Conservation (phyloP, 2,113 vertebrate genomes). For the Anoura caudifer region DNA sequence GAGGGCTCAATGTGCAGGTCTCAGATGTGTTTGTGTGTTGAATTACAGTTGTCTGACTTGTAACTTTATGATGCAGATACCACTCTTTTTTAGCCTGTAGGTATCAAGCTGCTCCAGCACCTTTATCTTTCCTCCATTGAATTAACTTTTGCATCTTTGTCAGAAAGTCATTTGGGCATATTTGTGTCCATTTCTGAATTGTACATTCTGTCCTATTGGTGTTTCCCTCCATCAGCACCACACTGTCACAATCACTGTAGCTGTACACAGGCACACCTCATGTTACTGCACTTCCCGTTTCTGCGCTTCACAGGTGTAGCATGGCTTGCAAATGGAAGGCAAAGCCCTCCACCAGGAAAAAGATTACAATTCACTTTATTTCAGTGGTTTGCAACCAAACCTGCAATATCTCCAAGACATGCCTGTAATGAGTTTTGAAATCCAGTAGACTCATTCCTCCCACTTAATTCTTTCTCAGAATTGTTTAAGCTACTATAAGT, state of each 20-base stretch:
- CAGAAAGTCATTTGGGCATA: neutral
- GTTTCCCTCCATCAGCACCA: no score
- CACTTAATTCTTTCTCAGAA: neutral
- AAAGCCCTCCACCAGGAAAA: neutral
- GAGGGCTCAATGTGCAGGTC: no score
- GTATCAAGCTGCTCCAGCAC: neutral
- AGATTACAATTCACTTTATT: no score
- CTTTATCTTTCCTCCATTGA: neutral
- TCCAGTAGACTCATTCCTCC: neutral
- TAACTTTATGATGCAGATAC: neutral
- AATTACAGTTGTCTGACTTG: neutral
- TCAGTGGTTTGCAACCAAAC: neutral
- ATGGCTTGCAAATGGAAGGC: neutral
- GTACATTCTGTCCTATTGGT: neutral
- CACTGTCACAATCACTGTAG: neutral
- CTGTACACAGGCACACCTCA: neutral
- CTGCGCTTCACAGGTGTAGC: neutral
- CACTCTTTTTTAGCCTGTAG: neutral
- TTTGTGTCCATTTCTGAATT: neutral
- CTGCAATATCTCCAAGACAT: neutral
- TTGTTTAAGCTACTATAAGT: neutral
- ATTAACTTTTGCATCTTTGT: neutral
- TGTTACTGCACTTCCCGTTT: neutral
- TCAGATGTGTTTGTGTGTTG: neutral
- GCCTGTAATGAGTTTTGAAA: neutral